Evolutionary conservation across 2,797 vertebrate species (phyloP).

Genomic region (Masticophis lateralis): DNA sequence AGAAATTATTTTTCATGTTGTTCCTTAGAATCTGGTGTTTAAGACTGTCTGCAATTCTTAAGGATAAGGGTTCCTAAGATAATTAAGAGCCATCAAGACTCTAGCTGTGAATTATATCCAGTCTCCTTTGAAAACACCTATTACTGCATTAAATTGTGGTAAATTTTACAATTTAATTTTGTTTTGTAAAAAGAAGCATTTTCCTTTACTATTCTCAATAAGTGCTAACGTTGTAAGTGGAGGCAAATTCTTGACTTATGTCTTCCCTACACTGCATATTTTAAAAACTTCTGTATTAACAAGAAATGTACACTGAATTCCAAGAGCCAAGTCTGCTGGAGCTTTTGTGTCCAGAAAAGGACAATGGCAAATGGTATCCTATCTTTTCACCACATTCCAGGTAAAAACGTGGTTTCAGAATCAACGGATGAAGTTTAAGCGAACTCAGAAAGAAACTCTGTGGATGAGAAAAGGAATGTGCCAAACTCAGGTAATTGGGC

Average conservation of each 20-base stretch:
- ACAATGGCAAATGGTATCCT: background rate
- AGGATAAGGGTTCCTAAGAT: background rate
- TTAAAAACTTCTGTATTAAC: background rate
- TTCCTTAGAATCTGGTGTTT: background rate
- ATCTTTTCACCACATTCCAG: conserved; percentile 54
- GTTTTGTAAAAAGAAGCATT: background rate
- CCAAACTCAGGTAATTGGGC: conserved; percentile 50
- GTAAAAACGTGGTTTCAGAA: conserved; percentile 97
- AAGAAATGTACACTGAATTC: background rate
- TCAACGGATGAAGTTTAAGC: conserved; percentile 86
- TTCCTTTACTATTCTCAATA: background rate
- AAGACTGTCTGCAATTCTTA: background rate
- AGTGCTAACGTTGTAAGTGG: background rate
- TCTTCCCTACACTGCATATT: background rate
- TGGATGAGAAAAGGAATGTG: conserved; percentile 74
- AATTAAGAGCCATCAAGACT: background rate
- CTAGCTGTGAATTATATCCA: background rate
- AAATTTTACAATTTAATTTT: background rate
- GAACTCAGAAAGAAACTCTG: conserved; percentile 80
- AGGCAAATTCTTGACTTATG: background rate
- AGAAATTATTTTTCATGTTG: background rate
- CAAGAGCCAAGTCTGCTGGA: background rate
- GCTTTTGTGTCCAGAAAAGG: background rate
- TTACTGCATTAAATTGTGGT: background rate
- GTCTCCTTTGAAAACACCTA: background rate